phyloP scores from a whole-genome alignment of 64 coral and sea anemone species.

The Montipora foliosa region DNA sequence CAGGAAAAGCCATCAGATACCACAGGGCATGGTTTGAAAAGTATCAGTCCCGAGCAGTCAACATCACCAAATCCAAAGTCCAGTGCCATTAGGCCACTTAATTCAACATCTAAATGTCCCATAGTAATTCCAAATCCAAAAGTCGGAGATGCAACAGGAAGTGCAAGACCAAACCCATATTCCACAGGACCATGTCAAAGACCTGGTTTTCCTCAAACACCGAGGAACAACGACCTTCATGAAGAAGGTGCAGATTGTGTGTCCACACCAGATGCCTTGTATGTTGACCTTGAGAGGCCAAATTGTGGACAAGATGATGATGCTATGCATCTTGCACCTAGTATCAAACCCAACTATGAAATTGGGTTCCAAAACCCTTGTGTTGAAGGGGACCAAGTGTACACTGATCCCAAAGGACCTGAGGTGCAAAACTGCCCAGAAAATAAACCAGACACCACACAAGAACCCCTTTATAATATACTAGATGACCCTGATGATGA shows the following conservation, averaged over 20 bases:
- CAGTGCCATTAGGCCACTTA: not conserved
- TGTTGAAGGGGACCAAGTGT: not conserved
- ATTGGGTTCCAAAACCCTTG: not conserved
- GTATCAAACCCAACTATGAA: not conserved
- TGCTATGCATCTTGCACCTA: not conserved
- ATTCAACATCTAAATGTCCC: not conserved
- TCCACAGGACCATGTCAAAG: not conserved
- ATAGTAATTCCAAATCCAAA: not conserved
- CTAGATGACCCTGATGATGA: slow-evolving; percentile 5
- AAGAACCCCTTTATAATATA: slow-evolving; percentile 17
- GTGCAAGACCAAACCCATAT: not conserved
- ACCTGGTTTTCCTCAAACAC: not conserved
- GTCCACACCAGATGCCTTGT: slow-evolving; percentile 10
- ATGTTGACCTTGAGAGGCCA: slow-evolving; percentile 7
- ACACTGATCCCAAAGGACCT: not conserved
- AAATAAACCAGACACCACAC: not conserved
- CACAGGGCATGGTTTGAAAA: not conserved
- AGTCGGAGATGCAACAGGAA: not conserved
- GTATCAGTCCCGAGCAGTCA: not conserved
- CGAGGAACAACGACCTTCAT: slow-evolving; percentile 4
- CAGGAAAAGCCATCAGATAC: not conserved
- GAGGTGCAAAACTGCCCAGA: not conserved
- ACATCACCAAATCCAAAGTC: not conserved
- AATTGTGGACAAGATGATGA: not conserved
- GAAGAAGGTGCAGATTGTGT: not conserved